phyloP scores from a whole-genome alignment of 2,113 vertebrate genomes.

The Patagioenas fasciata region DNA sequence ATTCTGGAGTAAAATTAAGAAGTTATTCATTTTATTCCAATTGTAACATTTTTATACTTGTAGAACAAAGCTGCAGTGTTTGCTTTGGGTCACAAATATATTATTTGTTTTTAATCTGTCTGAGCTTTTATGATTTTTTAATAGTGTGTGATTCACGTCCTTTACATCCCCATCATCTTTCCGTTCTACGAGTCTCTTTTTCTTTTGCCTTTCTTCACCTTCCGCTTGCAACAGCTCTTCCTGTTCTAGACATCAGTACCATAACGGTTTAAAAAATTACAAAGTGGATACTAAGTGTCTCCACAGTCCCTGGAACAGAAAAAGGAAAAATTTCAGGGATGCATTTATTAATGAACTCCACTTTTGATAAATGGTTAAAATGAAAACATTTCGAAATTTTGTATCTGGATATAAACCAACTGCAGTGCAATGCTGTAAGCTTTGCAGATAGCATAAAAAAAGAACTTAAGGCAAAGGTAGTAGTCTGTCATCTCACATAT shows the following conservation, averaged over 20 bases:
- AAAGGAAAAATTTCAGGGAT: not conserved
- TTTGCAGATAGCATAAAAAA: not conserved
- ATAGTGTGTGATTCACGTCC: not conserved
- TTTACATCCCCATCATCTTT: not conserved
- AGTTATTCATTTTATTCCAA: not conserved
- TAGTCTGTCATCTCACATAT: not conserved
- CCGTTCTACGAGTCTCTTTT: not conserved
- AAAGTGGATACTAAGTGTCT: not conserved
- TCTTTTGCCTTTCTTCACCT: not conserved
- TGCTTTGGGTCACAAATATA: not conserved
- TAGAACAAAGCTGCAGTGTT: not conserved
- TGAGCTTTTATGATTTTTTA: not conserved
- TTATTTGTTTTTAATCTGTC: not conserved
- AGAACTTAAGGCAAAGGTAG: not conserved
- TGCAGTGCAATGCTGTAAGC: not conserved
- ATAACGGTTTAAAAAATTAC: not conserved
- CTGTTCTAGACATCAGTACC: not conserved
- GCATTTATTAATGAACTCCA: not conserved
- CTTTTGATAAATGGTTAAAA: not conserved
- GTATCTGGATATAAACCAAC: not conserved
- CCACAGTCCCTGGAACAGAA: not conserved
- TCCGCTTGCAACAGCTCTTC: not conserved
- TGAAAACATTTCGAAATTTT: not conserved
- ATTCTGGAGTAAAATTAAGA: not conserved
- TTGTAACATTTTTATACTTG: not conserved